These are phyloP conservation scores for Drosophila kepulauana DNA, from an alignment of 1,140 invertebrate species.

Conservation along the genomic window DNA sequence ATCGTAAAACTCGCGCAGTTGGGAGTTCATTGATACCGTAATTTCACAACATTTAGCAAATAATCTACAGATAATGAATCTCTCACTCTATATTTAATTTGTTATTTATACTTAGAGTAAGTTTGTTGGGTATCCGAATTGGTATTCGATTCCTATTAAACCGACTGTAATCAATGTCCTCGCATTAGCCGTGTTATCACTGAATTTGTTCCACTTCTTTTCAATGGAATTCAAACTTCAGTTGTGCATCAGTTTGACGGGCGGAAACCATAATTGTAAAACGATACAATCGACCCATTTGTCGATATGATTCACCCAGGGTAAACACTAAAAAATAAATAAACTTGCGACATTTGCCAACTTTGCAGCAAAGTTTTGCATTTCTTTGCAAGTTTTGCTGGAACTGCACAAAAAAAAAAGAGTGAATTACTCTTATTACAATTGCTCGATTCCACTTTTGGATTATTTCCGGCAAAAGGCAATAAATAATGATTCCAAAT, in stretches of 20 bases:
- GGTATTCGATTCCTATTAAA: background rate
- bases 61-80: background rate
- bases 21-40: too few relatives aligned
- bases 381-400: slow-evolving; percentile 5
- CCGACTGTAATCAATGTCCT: background rate
- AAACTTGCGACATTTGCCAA: slow-evolving; percentile 6
- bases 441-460: background rate
- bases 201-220: slow-evolving; percentile 7
- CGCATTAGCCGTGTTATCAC: slow-evolving; percentile 1
- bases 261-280: slow-evolving; percentile 22
- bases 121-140: background rate
- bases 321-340: slow-evolving; percentile 1
- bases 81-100: background rate
- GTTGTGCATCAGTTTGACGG: slow-evolving; percentile 12
- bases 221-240: slow-evolving; percentile 7
- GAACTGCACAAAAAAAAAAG: background rate
- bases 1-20: too few relatives aligned
- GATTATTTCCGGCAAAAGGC: too few relatives aligned
- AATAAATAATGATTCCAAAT: too few relatives aligned
- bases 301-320: slow-evolving; percentile 1
- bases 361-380: background rate
- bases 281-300: slow-evolving; percentile 1
- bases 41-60: slow-evolving; percentile 15
- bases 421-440: too few relatives aligned
- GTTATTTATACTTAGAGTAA: background rate